Evolutionary conservation across 2,888 invertebrate genomes (phyloP).

Genomic region (Crepidodera aurea): DNA sequence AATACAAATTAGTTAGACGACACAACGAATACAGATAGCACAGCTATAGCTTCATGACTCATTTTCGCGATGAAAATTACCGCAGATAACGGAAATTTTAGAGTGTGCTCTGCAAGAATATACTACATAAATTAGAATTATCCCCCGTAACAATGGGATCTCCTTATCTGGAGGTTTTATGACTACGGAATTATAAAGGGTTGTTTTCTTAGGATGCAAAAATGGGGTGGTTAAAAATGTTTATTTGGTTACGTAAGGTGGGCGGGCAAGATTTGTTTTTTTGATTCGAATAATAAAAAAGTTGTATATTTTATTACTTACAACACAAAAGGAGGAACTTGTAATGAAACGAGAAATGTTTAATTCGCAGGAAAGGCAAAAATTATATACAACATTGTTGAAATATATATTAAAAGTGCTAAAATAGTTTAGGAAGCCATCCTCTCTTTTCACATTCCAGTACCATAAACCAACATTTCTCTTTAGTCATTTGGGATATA

Average conservation of each 20-base stretch:
- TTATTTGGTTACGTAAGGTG: too few relatives aligned
- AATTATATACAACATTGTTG: too few relatives aligned
- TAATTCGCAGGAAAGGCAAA: too few relatives aligned
- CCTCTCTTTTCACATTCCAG: slow-evolving; percentile 5
- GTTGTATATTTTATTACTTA: too few relatives aligned
- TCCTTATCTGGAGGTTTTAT: slow-evolving; percentile 32
- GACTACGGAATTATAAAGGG: slow-evolving; percentile 19
- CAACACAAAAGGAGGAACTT: too few relatives aligned
- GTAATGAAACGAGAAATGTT: too few relatives aligned
- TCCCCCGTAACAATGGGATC: slow-evolving; percentile 23
- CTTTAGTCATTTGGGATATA: background rate
- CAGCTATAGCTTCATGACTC: slow-evolving; percentile 37
- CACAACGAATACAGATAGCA: slow-evolving; percentile 29
- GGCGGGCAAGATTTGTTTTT: too few relatives aligned
- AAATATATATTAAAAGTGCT: too few relatives aligned
- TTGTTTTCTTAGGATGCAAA: slow-evolving; percentile 23
- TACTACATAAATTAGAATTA: slow-evolving; percentile 35
- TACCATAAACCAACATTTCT: slow-evolving; percentile 4
- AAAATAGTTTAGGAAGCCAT: slow-evolving; percentile 1
- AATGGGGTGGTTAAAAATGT: background rate
- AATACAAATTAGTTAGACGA: slow-evolving; percentile 37
- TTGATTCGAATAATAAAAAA: too few relatives aligned
- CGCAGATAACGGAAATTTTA: slow-evolving; percentile 36
- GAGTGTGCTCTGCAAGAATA: slow-evolving; percentile 23
- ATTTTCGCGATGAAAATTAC: slow-evolving; percentile 36